Conservation (phyloP, 1,140 invertebrate species). For the Drosophila carrolli region DNA sequence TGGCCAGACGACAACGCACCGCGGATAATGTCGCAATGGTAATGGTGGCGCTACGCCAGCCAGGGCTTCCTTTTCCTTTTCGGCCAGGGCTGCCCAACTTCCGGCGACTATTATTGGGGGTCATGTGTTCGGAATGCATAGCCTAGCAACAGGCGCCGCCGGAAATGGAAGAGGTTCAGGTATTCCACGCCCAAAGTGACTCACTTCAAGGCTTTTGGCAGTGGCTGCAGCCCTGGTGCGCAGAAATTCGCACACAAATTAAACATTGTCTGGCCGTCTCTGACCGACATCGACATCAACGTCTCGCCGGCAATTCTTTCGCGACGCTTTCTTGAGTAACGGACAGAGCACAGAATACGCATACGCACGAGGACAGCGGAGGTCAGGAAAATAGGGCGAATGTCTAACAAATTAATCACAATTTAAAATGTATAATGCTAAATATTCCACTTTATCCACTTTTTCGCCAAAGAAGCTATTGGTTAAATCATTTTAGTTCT, state of each 20-base stretch:
- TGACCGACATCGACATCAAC: constrained; percentile 51
- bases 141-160: constrained; percentile 60
- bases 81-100: constrained; percentile 35
- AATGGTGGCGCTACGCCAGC: constrained; percentile 62
- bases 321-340: constrained; percentile 60
- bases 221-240: constrained; percentile 35
- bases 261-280: constrained; percentile 56
- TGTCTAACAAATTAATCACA: not conserved
- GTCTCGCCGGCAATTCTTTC: constrained; percentile 49
- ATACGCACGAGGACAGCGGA: constrained; percentile 12
- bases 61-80: constrained; percentile 30
- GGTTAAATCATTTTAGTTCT: too few relatives aligned
- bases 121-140: not conserved
- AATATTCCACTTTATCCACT: too few relatives aligned
- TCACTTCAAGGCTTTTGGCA: not conserved
- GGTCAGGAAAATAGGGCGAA: not conserved
- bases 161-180: not conserved
- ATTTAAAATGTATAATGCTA: too few relatives aligned
- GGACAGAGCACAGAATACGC: constrained; percentile 44
- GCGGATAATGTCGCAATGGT: constrained; percentile 66
- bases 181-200: not conserved
- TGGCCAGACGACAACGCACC: constrained; percentile 56
- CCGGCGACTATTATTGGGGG: not conserved
- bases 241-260: constrained; percentile 47
- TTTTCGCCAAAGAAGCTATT: too few relatives aligned